Evolutionary conservation across 1,140 invertebrate genomes (phyloP), one percentile per base, ranked within the genome.

Genomic region (Cotesia glomerata): DNA sequence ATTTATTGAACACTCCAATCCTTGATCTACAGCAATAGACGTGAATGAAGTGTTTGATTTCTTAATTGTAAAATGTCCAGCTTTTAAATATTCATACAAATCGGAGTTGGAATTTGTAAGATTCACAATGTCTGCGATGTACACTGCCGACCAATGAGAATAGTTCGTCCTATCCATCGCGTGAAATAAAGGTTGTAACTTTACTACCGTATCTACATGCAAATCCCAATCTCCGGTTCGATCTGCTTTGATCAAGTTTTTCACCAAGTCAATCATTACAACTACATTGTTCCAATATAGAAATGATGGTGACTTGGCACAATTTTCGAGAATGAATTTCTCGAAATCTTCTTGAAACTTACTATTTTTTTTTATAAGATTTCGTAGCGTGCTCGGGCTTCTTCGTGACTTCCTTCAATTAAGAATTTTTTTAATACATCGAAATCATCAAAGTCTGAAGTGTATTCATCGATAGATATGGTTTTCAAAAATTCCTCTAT

Each of bases 91-190:
- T 26, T 52, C 5, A 61, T 59, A 71, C 4, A 71, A 13, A 13
- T 58, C 51, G 4, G 73, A 62, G 34, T 58, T n/a, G 1, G 52
- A 59, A 5, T 66, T 36, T 34, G 39, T n/a, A 8, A 71, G 14
- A n/a, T 34, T 8, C 11, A 74, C 1, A 36, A 72, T 75, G 51
- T 77, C 73, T 36, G 64, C 34, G n/a, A 73, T 62, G 36, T 75
- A 74, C n/a, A 75, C 39, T 32, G 71, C 1, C 18, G 56, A 14
- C 75, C 73, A 77, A 32, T 64, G 39, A 9, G 69, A 54, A 56
- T 77, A 73, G 71, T 75, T 73, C 4, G 51, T 35, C 56, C 75
- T n/a, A 32, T 77, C 71, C 52, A 77, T 67, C 8, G 64, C 52
- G 51, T 73, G 71, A 32, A 77, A 71, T 16, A 77, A n/a, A 5